Percentiles rank a stretch among this genome's conserved stretches.
Evolutionary conservation across 2,113 vertebrate genomes (phyloP).

Genomic region (Mandrillus leucophaeus): DNA sequence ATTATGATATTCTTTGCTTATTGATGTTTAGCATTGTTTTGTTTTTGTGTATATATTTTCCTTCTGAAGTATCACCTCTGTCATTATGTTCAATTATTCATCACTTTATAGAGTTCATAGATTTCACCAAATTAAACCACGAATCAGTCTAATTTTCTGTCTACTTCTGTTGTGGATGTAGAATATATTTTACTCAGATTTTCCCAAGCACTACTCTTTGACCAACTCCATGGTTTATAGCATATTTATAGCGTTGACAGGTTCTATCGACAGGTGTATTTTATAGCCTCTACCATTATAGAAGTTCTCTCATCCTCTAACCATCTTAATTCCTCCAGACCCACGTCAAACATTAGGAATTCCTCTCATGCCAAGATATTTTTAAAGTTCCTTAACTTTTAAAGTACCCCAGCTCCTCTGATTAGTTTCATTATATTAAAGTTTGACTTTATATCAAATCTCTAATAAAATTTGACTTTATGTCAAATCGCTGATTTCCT

Average conservation of each 20-base stretch:
- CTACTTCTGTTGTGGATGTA: neutral
- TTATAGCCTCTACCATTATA: neutral
- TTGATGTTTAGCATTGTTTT: slow-evolving; percentile 8
- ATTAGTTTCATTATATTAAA: slow-evolving; percentile 10
- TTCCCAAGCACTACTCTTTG: neutral
- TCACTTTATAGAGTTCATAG: neutral
- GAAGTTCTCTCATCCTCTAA: neutral
- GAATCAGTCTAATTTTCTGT: slow-evolving; percentile 34
- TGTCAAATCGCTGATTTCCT: neutral
- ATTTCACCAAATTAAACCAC: neutral
- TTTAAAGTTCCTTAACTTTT: slow-evolving; percentile 25
- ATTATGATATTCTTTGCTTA: neutral
- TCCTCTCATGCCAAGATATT: neutral
- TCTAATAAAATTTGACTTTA: neutral
- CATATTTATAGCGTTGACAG: neutral
- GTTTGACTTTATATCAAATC: slow-evolving; percentile 23
- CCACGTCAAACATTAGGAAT: neutral
- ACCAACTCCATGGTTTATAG: neutral
- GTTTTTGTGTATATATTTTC: slow-evolving; percentile 18
- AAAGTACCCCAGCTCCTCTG: neutral
- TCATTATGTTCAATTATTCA: neutral
- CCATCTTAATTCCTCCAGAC: neutral
- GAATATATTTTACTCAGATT: slow-evolving; percentile 14
- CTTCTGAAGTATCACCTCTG: neutral
- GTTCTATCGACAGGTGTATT: neutral